These are phyloP conservation scores for Omphaloscelis lunosa DNA, from an alignment of 2,888 invertebrate species.

Conservation along the genomic window DNA sequence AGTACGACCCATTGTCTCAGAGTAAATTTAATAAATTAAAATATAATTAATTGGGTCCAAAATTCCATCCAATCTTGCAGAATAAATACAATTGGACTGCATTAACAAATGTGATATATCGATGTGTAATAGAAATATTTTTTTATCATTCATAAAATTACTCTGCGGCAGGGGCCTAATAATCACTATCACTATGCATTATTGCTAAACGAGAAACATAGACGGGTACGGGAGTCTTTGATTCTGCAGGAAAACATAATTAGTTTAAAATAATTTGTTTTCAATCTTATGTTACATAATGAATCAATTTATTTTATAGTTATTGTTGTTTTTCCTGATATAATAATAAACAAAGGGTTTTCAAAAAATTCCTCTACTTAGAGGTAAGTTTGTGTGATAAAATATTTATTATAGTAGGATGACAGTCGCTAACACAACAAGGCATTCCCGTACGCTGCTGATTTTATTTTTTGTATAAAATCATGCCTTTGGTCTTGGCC, in stretches of 20 bases:
- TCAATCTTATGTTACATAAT: slow-evolving; percentile 66
- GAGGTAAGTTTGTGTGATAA: slow-evolving; percentile 86
- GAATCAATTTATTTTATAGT: slow-evolving; percentile 69
- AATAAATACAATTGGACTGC: slow-evolving; percentile 85
- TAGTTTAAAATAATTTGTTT: slow-evolving; percentile 78
- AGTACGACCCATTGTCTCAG: slow-evolving; percentile 82
- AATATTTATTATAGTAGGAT: slow-evolving; percentile 87
- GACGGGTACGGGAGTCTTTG: slow-evolving; percentile 90
- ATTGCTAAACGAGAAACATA: slow-evolving; percentile 81
- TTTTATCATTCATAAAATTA: slow-evolving; percentile 81
- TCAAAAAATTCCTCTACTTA: slow-evolving; percentile 77
- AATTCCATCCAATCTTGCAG: slow-evolving; percentile 88
- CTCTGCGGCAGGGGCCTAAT: slow-evolving; percentile 83
- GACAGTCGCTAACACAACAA: slow-evolving; percentile 89
- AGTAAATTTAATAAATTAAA: slow-evolving; percentile 82
- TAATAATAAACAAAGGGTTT: slow-evolving; percentile 67
- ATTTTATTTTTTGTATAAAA: slow-evolving; percentile 91
- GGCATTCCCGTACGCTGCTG: slow-evolving; percentile 88
- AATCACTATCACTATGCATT: slow-evolving; percentile 76
- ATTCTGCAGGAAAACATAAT: slow-evolving; percentile 89
- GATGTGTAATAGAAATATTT: slow-evolving; percentile 82
- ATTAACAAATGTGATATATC: slow-evolving; percentile 84
- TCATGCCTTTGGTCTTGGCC: slow-evolving; percentile 90
- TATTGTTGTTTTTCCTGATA: slow-evolving; percentile 65
- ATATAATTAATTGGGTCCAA: slow-evolving; percentile 88